Conservation (phyloP, 1,140 invertebrate species). For the Megalopta genalis region DNA sequence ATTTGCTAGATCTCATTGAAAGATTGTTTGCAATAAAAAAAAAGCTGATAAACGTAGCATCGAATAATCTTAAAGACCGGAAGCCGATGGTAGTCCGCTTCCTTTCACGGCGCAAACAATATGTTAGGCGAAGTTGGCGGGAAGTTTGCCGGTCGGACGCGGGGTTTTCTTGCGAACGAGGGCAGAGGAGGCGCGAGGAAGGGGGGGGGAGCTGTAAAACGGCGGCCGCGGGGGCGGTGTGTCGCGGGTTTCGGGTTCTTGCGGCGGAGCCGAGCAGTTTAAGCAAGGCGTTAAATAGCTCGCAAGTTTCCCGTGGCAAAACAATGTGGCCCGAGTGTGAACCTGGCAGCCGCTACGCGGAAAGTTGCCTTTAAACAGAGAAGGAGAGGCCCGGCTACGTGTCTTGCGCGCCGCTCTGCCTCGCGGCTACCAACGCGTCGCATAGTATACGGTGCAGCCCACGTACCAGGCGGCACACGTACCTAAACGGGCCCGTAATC, state of each 20-base stretch:
- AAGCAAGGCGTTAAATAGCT: conserved; percentile 77
- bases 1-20: too few relatives aligned
- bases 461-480: not conserved
- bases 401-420: conserved; percentile 29
- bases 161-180: conserved; percentile 41
- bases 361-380: conserved; percentile 62
- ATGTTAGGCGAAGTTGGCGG: conserved; percentile 67
- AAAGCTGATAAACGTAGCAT: not conserved
- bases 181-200: conserved; percentile 34
- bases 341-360: conserved; percentile 65
- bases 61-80: conserved; percentile 9
- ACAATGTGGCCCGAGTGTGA: conserved; percentile 75
- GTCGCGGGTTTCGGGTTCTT: conserved; percentile 69
- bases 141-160: conserved; percentile 66
- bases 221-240: conserved; percentile 35
- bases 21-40: too few relatives aligned
- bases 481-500: not conserved
- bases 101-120: conserved; percentile 69
- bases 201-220: conserved; percentile 52
- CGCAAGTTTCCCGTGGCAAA: conserved; percentile 74
- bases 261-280: conserved; percentile 65
- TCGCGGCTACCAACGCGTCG: not conserved
- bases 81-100: conserved; percentile 55
- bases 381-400: conserved; percentile 40
- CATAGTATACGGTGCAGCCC: not conserved